These are phyloP conservation scores for Aphidius gifuensis DNA, from an alignment of 1,140 invertebrate species.

Conservation along the genomic window DNA sequence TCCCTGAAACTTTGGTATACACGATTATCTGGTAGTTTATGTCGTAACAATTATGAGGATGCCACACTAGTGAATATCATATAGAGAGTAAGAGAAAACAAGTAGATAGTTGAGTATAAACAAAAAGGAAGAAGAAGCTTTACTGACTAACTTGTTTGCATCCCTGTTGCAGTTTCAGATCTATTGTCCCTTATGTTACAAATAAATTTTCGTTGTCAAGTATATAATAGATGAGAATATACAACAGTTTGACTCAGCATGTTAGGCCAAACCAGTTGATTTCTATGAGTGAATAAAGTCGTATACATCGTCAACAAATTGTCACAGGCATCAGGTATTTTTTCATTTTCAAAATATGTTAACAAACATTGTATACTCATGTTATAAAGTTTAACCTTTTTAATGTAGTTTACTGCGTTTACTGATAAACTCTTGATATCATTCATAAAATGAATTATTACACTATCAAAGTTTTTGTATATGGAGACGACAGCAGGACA, in stretches of 20 bases:
- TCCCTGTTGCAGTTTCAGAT: too few species aligned
- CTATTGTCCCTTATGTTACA: too few species aligned
- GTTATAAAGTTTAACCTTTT: too few species aligned
- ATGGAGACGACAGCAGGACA: slow-evolving; percentile 12
- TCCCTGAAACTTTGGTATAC: slow-evolving; percentile 51
- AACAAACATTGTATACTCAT: too few species aligned
- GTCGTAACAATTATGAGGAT: slow-evolving; percentile 55
- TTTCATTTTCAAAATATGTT: slow-evolving; percentile 15
- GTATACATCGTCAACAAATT: too few species aligned
- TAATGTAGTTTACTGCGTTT: too few species aligned
- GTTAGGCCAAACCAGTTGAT: too few species aligned
- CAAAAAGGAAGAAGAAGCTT: neutral
- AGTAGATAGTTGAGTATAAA: slow-evolving; percentile 8
- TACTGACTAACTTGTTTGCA: too few species aligned
- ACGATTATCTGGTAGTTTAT: slow-evolving; percentile 55
- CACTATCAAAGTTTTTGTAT: slow-evolving; percentile 43
- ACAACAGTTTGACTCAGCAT: too few species aligned
- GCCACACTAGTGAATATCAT: slow-evolving; percentile 36
- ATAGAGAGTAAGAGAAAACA: slow-evolving; percentile 30
- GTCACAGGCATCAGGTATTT: neutral
- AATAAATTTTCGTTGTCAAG: too few species aligned
- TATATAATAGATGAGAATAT: too few species aligned
- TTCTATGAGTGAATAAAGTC: too few species aligned
- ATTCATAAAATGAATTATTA: slow-evolving; percentile 32
- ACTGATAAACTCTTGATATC: slow-evolving; percentile 6